Evolutionary conservation across 2,888 invertebrate species (phyloP), one percentile per base, ranked within the genome.

Genomic region (Tachina lurida): DNA sequence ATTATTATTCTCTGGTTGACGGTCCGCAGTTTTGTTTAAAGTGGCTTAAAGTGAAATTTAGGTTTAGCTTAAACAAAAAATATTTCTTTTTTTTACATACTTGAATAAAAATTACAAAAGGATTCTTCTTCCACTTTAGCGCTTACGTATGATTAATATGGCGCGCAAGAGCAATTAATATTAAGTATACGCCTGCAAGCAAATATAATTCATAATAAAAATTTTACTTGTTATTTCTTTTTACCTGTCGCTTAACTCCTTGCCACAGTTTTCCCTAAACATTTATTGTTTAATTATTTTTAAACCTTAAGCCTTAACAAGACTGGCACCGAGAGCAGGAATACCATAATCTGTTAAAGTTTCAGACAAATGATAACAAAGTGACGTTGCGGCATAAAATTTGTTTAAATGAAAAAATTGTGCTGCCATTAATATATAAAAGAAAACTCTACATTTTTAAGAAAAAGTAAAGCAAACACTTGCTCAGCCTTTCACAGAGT

Each of bases 321-420:
- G 13, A 31, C 10, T 10, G 17, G n/a, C 17, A 62, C 15, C 10
- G 15, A 10, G 22, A 78, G 68, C n/a, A 70, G 62, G 41, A 49
- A 52, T 70, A 31, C 62, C 19, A 62, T 78, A 78, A 78, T 52
- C 68, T 62, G 68, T 70, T 78, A 60, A 78, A 70, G 70, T 78
- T 62, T 41, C n/a, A 78, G 68, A 78, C 70, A 78, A 78, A 70
- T 78, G 77, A 78, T 70, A 17, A 43, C 60, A 43, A 54, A 77
- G 41, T 70, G 70, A 60, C 62, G 39, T 52, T 41, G 47, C 13
- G 39, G 49, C 65, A 65, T n/a, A 22, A n/a, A 45, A 22, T n/a
- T 47, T 45, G 45, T 19, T 41, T 65, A 8, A 47, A 15, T 7
- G 39, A 17, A 60, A 58, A 8, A 41, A 71, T 71, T 31, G n/a